Evolutionary conservation across 1,140 invertebrate genomes (phyloP), one percentile per base, ranked within the genome.

Genomic region (Chelonus insularis): DNA sequence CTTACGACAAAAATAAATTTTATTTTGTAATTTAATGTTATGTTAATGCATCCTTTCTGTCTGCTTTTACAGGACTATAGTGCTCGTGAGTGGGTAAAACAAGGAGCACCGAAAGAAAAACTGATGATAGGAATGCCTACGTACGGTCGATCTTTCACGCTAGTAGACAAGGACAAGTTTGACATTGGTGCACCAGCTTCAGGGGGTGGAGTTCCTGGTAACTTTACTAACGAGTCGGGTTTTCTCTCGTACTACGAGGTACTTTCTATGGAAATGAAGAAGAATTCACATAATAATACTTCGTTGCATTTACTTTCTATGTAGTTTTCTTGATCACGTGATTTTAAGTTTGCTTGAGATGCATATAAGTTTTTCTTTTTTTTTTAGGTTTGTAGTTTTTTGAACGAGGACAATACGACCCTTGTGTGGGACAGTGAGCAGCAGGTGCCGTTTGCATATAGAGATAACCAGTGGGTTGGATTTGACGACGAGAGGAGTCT

Each of bases 371-470:
- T 23, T 23, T 39, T 51, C 8, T 8, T 36, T 32, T 21, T 57
- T 36, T 45, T 45, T 12, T 64, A 88, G 87, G 85, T 98, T 34
- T 98, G 96, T 74, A 91, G 94, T 67, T 96, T 97, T 84, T 79
- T 98, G 6, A 88, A 91, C 45, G 90, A 89, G 68, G 91, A 93
- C 60, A 96, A 97, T 72, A 95, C 95, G 0, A 96, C 94, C 0
- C 83, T 97, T 0, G 94, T 97, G 0, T 97, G 95, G 94, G 95
- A 97, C 72, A 96, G 94, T 66, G 94, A 97, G 76, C 95, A 96
- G 75, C 94, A 95, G 83, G 94, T 95, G 57, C 96, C 94, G 34
- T 97, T 96, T 75, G 93, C 94, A 1, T 96, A 96, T 79, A 87
- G 88, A 63, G 89, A 87, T 2, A 89, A 96, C 76, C 94, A 97